Percentiles rank a stretch among this genome's conserved stretches.
These are phyloP conservation scores for Peromyscus californicus DNA, from an alignment of 2,113 vertebrate genomes.

Conservation along the genomic window DNA sequence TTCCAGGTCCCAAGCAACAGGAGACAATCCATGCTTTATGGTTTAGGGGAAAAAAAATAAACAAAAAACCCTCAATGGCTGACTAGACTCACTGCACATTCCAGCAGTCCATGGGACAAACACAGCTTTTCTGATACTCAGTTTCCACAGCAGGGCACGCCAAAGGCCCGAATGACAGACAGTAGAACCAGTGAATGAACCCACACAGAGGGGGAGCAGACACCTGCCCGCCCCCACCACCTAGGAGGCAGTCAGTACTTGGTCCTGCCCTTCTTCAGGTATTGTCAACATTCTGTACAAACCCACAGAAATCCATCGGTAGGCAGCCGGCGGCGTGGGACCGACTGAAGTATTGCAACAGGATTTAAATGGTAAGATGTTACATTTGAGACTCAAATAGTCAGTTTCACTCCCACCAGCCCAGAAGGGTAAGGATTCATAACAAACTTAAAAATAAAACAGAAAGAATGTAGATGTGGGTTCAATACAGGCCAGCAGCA, in stretches of 20 bases:
- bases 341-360: neutral
- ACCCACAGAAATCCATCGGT: neutral
- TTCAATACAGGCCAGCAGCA: neutral
- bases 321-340: neutral
- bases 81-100: neutral
- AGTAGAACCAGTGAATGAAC: neutral
- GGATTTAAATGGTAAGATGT: neutral
- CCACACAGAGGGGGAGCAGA: neutral
- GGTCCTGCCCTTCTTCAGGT: neutral
- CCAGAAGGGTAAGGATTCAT: neutral
- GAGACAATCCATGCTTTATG: neutral
- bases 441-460: neutral
- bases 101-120: neutral
- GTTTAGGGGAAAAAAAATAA: neutral
- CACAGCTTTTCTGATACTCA: neutral
- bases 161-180: neutral
- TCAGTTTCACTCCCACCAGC: neutral
- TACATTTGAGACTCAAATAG: neutral
- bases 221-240: neutral
- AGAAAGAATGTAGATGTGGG: neutral
- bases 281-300: neutral
- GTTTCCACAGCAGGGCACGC: neutral
- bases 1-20: conserved; percentile 2
- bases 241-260: too few species aligned
- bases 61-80: neutral